Conservation (phyloP, 2,888 invertebrate genomes). For the Panopea generosa region DNA sequence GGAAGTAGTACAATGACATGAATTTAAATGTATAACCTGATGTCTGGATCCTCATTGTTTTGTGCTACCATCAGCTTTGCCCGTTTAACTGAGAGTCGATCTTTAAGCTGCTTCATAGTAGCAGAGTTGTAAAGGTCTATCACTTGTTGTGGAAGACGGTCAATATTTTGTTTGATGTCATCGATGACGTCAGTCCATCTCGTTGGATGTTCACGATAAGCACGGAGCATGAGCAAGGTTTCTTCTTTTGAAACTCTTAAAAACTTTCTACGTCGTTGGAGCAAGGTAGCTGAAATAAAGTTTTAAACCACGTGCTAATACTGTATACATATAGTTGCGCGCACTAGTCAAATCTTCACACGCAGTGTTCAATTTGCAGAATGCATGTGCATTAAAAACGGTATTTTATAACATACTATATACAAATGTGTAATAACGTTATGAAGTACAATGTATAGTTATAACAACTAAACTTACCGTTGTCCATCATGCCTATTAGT, state of each 20-base stretch:
- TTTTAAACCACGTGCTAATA: too few species aligned
- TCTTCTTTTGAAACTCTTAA: constrained; percentile 2
- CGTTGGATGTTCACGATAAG: constrained; percentile 9
- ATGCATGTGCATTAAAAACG: too few species aligned
- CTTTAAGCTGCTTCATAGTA: background rate
- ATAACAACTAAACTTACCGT: too few species aligned
- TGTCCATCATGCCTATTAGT: too few species aligned
- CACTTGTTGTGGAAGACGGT: background rate
- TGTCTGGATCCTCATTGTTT: constrained; percentile 1
- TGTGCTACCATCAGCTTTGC: background rate
- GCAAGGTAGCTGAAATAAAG: background rate
- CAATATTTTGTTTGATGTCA: background rate
- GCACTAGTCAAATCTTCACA: too few species aligned
- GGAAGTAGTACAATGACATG: too few species aligned
- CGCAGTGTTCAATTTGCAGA: too few species aligned
- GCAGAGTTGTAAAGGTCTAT: background rate
- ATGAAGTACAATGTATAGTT: too few species aligned
- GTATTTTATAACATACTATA: too few species aligned
- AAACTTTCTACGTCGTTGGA: background rate
- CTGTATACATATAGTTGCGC: too few species aligned
- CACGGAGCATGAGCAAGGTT: constrained; percentile 11
- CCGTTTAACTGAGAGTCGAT: constrained; percentile 4
- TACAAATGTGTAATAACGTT: too few species aligned
- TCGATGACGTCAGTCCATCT: constrained; percentile 7
- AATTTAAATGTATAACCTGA: too few species aligned